These are phyloP conservation scores for Mellivora capensis DNA, from an alignment of 2,113 vertebrate genomes.

Conservation along the genomic window DNA sequence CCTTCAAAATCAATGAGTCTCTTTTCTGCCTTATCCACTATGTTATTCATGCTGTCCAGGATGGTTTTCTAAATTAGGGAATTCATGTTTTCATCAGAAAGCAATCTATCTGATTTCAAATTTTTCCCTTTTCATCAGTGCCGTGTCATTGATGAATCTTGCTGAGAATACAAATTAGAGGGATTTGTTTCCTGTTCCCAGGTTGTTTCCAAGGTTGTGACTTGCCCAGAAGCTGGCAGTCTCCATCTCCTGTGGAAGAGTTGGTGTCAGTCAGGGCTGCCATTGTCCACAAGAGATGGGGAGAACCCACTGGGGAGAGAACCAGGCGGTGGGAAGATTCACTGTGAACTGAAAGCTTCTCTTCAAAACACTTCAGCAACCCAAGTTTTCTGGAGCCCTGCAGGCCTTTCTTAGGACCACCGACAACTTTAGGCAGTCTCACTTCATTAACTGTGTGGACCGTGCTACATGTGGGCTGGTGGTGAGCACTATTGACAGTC, in stretches of 20 bases:
- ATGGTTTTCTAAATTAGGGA: background rate
- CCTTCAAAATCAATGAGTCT: background rate
- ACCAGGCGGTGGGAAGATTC: background rate
- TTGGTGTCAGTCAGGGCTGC: background rate
- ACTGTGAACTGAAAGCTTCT: background rate
- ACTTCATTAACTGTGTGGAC: background rate
- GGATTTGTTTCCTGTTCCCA: background rate
- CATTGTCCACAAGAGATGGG: background rate
- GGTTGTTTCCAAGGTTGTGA: background rate
- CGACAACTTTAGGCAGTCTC: background rate
- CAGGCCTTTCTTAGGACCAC: too few species aligned
- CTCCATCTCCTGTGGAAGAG: background rate
- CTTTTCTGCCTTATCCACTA: background rate
- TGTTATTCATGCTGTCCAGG: background rate
- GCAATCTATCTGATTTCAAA: background rate
- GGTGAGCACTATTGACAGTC: background rate
- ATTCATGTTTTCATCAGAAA: background rate
- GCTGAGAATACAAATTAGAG: background rate
- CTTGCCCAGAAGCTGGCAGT: rapidly evolving
- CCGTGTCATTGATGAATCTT: background rate
- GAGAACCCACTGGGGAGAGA: background rate
- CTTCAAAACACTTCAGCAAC: background rate
- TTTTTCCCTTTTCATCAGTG: background rate
- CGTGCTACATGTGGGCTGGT: rapidly evolving
- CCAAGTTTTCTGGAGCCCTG: background rate